Evolutionary conservation across 2,888 invertebrate genomes (phyloP).

Genomic region (Phyllotreta cruciferae): DNA sequence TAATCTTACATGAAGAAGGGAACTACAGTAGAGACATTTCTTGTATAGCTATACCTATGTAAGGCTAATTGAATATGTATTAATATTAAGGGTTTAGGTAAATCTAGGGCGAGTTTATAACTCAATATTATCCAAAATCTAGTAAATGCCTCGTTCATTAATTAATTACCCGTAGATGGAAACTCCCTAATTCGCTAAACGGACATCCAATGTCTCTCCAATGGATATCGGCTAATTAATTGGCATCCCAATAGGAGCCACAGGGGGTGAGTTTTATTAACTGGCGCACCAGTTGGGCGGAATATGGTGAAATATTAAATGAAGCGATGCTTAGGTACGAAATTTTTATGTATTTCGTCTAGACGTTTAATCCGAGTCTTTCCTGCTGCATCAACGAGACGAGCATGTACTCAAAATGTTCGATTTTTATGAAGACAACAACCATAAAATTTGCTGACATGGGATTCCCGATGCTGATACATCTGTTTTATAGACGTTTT

Average conservation of each 20-base stretch:
- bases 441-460: constrained; percentile 7
- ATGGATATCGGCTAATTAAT: constrained; percentile 30
- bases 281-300: neutral
- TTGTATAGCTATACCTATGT: too few species aligned
- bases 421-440: constrained; percentile 9
- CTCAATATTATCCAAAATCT: neutral
- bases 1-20: too few species aligned
- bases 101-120: too few species aligned
- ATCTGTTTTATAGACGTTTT: too few species aligned
- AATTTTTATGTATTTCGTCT: constrained; percentile 15
- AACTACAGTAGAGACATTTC: too few species aligned
- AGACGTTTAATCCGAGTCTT: neutral
- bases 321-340: neutral
- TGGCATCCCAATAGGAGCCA: constrained; percentile 16
- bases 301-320: constrained; percentile 11
- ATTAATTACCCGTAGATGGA: neutral
- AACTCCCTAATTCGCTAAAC: constrained; percentile 19
- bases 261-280: constrained; percentile 23
- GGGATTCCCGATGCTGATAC: neutral
- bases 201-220: constrained; percentile 21
- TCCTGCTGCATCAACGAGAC: neutral
- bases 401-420: neutral
- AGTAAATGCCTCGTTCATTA: constrained; percentile 7
- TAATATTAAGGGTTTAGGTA: too few species aligned
- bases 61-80: too few species aligned